These are phyloP conservation scores for Eupithecia inturbata DNA, from an alignment of 2,888 invertebrate genomes.

Conservation along the genomic window DNA sequence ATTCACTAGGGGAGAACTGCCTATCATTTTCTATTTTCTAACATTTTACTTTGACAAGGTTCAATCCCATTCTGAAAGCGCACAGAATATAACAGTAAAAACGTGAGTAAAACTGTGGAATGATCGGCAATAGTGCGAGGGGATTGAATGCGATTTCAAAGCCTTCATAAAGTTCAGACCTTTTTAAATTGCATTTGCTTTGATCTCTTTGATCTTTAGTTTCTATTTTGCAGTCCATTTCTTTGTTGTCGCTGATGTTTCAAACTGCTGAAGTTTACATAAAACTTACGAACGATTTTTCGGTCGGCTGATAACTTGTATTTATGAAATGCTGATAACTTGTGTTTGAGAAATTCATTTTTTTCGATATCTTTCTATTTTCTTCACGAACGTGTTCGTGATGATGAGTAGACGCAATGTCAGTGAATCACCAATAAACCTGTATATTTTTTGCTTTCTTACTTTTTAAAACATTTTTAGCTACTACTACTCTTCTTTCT, in stretches of 20 bases:
- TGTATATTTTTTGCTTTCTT: conserved; percentile 2
- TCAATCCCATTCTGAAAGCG: conserved; percentile 25
- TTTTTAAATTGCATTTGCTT: conserved; percentile 28
- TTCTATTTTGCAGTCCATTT: conserved; percentile 6
- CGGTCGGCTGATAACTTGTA: neutral
- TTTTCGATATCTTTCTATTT: no score
- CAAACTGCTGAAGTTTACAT: neutral
- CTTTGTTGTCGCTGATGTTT: conserved; percentile 2
- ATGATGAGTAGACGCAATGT: no score
- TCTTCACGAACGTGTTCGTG: no score
- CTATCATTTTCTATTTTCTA: neutral
- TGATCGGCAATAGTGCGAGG: conserved; percentile 41
- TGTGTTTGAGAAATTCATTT: neutral
- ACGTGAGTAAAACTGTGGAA: conserved; percentile 6
- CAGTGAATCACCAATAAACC: no score
- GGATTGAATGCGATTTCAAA: conserved; percentile 26
- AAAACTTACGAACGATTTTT: neutral
- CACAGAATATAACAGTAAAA: conserved; percentile 3
- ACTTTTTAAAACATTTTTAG: neutral
- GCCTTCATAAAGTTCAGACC: conserved; percentile 28
- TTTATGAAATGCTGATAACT: no score
- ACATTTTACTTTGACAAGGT: neutral
- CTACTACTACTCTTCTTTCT: neutral
- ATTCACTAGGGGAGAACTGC: neutral
- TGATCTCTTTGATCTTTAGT: conserved; percentile 14